phyloP scores from a whole-genome alignment of 2,888 invertebrate genomes.

The Agrochola macilenta region DNA sequence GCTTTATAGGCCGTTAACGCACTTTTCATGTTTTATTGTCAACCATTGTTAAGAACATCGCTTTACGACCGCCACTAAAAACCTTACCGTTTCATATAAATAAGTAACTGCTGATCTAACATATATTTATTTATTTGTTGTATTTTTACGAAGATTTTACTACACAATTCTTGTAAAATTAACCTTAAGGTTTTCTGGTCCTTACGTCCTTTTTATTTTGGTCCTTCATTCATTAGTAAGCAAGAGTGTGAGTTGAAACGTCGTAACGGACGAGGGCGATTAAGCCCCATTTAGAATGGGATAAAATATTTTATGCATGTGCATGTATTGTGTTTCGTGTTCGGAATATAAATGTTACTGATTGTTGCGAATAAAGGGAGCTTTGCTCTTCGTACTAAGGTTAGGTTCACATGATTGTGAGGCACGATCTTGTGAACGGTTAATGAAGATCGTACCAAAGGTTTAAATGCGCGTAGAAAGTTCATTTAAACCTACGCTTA shows the following conservation, averaged over 20 bases:
- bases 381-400: constrained; percentile 20
- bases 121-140: constrained; percentile 72
- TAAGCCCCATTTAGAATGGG: constrained; percentile 44
- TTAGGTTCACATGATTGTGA: neutral
- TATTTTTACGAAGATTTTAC: constrained; percentile 62
- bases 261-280: constrained; percentile 30
- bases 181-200: constrained; percentile 1
- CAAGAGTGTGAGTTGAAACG: neutral
- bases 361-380: constrained; percentile 40
- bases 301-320: constrained; percentile 58
- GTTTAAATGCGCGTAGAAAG: neutral
- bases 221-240: constrained; percentile 14
- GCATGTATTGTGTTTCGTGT: constrained; percentile 52
- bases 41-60: constrained; percentile 85
- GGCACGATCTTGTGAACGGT: constrained; percentile 4
- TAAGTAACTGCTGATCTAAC: constrained; percentile 74
- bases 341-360: constrained; percentile 54
- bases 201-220: neutral
- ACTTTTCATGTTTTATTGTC: constrained; percentile 88
- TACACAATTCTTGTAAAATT: constrained; percentile 32
- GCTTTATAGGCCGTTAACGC: constrained; percentile 88
- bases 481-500: neutral
- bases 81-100: constrained; percentile 80
- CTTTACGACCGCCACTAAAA: constrained; percentile 84
- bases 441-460: constrained; percentile 7